These are phyloP conservation scores for Sciurus vulgaris DNA, from an alignment of 2,797 vertebrate species.

Conservation along the genomic window DNA sequence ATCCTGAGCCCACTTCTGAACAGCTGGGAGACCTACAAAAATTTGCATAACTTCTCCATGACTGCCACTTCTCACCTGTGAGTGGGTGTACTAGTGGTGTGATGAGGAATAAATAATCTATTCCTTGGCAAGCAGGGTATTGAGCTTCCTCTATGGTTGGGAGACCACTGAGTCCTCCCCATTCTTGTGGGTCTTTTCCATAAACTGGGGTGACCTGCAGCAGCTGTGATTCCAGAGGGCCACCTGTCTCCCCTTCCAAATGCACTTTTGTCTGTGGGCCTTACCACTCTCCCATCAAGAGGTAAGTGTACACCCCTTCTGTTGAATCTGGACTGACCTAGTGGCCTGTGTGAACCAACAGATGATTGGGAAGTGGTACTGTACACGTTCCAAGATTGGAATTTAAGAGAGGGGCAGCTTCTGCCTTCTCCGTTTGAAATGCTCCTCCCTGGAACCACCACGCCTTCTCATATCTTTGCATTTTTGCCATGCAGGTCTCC, in stretches of 20 bases:
- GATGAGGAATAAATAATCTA: not conserved
- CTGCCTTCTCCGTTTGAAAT: not conserved
- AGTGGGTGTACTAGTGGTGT: not conserved
- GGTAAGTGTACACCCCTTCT: not conserved
- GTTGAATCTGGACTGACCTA: not conserved
- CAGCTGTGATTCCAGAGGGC: not conserved
- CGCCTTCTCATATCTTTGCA: not conserved
- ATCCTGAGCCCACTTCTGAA: not conserved
- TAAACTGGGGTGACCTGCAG: not conserved
- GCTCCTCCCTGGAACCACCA: not conserved
- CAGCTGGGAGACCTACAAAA: not conserved
- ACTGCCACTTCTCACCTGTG: not conserved
- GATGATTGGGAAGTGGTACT: not conserved
- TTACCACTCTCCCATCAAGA: not conserved
- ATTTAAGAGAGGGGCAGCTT: not conserved
- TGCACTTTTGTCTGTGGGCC: not conserved
- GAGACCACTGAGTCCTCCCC: not conserved
- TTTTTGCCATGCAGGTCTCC: not conserved
- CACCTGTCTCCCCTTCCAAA: not conserved
- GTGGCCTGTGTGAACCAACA: not conserved
- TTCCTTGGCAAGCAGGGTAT: not conserved
- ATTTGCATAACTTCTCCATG: not conserved
- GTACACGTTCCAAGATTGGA: not conserved
- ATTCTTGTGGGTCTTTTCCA: not conserved
- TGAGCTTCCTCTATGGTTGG: not conserved